A percentile compares a stretch with the other conserved stretches of the same genome.
Conservation (phyloP, 2,113 vertebrate genomes). For the Apeltes quadracus region DNA sequence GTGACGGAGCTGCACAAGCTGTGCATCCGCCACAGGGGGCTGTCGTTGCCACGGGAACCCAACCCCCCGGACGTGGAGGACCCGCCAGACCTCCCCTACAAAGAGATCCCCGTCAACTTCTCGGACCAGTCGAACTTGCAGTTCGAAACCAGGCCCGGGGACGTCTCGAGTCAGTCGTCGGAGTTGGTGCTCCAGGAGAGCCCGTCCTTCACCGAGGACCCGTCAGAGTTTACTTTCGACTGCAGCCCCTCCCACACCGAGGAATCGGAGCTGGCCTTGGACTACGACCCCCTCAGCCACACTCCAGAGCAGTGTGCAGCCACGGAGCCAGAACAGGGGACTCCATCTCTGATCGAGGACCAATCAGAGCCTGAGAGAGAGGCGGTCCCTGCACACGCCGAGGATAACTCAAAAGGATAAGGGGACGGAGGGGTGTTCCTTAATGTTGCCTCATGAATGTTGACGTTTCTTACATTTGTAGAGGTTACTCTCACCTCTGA, state of each 20-base stretch:
- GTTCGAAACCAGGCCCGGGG: slow-evolving; percentile 68
- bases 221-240: slow-evolving; percentile 78
- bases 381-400: slow-evolving; percentile 32
- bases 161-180: slow-evolving; percentile 58
- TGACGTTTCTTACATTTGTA: slow-evolving; percentile 59
- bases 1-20: slow-evolving; percentile 92
- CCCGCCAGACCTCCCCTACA: slow-evolving; percentile 59
- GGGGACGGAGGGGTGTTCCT: slow-evolving; percentile 15
- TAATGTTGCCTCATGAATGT: slow-evolving; percentile 54
- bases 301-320: slow-evolving; percentile 58
- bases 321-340: slow-evolving; percentile 43
- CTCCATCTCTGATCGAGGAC: slow-evolving; percentile 40
- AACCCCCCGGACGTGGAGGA: slow-evolving; percentile 82
- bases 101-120: slow-evolving; percentile 82
- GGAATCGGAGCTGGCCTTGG: slow-evolving; percentile 74
- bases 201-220: slow-evolving; percentile 75
- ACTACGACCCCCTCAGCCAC: slow-evolving; percentile 64
- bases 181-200: slow-evolving; percentile 74
- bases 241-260: slow-evolving; percentile 78
- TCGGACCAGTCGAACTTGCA: slow-evolving; percentile 72
- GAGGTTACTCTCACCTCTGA: slow-evolving; percentile 49
- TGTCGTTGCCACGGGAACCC: slow-evolving; percentile 88
- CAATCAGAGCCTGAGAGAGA: slow-evolving; percentile 62
- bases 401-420: slow-evolving; percentile 62
- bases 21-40: slow-evolving; percentile 90